Conservation (phyloP, 2,888 invertebrate species). For the Tanypteryx hageni region DNA sequence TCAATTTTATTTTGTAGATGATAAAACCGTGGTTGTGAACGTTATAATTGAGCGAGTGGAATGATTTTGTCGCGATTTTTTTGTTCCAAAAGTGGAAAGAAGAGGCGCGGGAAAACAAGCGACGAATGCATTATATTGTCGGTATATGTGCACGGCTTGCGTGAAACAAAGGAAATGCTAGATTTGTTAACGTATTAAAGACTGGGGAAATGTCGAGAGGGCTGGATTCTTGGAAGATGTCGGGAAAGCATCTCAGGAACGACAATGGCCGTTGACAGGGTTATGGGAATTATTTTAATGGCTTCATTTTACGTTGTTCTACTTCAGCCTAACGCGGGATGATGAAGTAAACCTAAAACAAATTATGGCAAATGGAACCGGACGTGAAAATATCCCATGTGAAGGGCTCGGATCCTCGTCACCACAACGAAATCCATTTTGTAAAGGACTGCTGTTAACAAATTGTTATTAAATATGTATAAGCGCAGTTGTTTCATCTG, state of each 20-base stretch:
- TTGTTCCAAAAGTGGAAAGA: too few species aligned
- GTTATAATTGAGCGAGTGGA: too few species aligned
- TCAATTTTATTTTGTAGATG: too few species aligned
- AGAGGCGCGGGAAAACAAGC: too few species aligned
- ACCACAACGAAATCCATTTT: background rate
- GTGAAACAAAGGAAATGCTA: background rate
- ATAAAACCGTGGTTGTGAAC: too few species aligned
- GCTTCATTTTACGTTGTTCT: background rate
- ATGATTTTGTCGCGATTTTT: too few species aligned
- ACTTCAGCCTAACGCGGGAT: background rate
- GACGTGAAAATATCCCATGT: background rate
- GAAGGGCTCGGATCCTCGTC: too few species aligned
- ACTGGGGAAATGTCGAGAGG: background rate
- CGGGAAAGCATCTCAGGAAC: background rate
- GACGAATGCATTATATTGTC: too few species aligned
- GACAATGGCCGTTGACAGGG: background rate
- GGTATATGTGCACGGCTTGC: too few species aligned
- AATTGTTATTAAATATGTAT: background rate
- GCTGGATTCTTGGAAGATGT: background rate
- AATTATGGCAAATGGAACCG: background rate
- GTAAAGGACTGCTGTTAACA: background rate
- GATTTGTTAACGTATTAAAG: background rate
- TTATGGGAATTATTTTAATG: background rate
- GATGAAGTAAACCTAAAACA: background rate
- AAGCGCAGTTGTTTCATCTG: too few species aligned